Evolutionary conservation across 2,113 vertebrate species (phyloP).

Genomic region (Pelecanoides urinatrix): DNA sequence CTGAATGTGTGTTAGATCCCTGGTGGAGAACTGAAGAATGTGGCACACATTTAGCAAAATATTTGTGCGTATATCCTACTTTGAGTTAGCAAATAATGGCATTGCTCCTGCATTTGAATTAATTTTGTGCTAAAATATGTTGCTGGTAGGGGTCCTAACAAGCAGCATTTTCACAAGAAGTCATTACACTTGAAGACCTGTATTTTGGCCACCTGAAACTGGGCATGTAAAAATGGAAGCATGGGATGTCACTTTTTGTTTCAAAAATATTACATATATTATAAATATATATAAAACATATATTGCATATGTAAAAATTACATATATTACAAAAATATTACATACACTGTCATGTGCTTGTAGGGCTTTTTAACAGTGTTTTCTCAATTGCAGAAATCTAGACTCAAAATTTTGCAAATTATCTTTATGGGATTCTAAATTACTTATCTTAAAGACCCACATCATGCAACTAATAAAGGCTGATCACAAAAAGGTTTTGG

Average conservation of each 20-base stretch:
- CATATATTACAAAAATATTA: neutral
- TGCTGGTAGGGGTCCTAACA: neutral
- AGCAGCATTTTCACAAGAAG: neutral
- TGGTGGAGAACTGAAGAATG: neutral
- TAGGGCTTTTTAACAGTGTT: neutral
- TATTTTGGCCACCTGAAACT: neutral
- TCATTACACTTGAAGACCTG: neutral
- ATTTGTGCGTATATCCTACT: neutral
- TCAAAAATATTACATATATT: neutral
- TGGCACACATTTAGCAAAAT: neutral
- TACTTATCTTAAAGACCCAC: neutral
- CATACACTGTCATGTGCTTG: neutral
- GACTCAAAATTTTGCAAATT: neutral
- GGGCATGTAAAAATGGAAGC: neutral
- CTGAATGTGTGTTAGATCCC: neutral
- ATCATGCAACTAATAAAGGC: neutral
- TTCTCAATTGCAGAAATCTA: neutral
- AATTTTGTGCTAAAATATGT: neutral
- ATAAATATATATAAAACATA: neutral
- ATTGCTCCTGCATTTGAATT: neutral
- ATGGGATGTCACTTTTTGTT: neutral
- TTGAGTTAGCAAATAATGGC: neutral
- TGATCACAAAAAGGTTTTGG: neutral
- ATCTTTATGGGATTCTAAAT: neutral
- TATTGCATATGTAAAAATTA: neutral